Evolutionary conservation across 2,797 vertebrate genomes (phyloP).

Genomic region (Pipistrellus pipistrellus): DNA sequence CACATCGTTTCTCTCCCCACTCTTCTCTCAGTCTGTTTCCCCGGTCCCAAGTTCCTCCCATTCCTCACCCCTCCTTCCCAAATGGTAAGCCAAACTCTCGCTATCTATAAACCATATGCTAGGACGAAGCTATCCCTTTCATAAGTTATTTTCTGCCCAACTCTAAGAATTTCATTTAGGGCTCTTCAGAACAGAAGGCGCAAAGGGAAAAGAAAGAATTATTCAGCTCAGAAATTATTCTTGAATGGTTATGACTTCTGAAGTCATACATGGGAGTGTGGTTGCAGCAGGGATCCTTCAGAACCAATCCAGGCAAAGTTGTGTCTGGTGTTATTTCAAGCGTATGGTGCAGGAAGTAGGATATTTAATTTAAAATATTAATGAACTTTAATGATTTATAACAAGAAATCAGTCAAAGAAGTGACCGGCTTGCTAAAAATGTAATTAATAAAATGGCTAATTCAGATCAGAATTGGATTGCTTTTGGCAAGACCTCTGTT

Average conservation of each 20-base stretch:
- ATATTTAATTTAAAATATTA: constrained; percentile 65
- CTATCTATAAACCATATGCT: background rate
- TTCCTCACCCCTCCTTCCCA: background rate
- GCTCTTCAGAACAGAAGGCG: background rate
- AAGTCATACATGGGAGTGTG: background rate
- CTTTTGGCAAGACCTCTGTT: constrained; percentile 62
- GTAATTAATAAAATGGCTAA: constrained; percentile 77
- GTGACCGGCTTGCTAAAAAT: constrained; percentile 66
- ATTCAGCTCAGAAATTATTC: constrained; percentile 55
- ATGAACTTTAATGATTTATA: constrained; percentile 66
- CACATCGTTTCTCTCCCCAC: background rate
- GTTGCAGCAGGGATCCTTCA: background rate
- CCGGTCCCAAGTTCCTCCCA: background rate
- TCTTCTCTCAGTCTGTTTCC: constrained; percentile 16
- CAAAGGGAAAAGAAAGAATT: background rate
- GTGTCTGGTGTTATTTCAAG: constrained; percentile 56
- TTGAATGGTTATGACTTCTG: background rate
- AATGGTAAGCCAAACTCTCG: constrained; percentile 43
- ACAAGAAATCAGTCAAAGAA: constrained; percentile 72
- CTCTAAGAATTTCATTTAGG: constrained; percentile 53
- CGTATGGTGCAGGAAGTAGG: constrained; percentile 27
- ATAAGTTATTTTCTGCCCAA: constrained; percentile 37
- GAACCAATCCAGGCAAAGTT: background rate
- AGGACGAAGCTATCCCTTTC: constrained; percentile 49
- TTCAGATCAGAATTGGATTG: constrained; percentile 66